Base-by-base conservation (phyloP, 2,797 vertebrate genomes). In the Psittacula derbiana region DNA sequence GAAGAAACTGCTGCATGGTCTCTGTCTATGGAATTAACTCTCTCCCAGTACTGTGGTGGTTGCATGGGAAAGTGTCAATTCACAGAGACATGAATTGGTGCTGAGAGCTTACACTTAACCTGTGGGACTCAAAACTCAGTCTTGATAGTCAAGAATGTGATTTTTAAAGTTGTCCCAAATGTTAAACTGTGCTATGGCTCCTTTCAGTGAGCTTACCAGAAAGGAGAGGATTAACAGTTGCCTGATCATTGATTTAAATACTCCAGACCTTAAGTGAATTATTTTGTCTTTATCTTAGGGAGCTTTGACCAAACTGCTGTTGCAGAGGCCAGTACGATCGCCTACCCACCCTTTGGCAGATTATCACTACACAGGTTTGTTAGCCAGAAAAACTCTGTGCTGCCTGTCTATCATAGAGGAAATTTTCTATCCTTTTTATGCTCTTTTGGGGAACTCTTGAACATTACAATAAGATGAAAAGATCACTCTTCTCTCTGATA, bases 351-450 rank as follows among this genome's bases (percentile, higher is more conserved):
- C 98, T 17, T 97, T 99, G 90, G 97, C 98, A 60, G 97, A 97
- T 88, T 99, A 99, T 96, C 99, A 99, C 98, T 99, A 99, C 98
- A 99, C 99, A 97, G 99, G 99, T 99, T 94, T 88, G 97, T 82
- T 86, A 80, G 73, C 43, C 11, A 25, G 19, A 41, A 31, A 25
- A 72, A 14, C 30, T 92, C 30, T 14, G 20, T 75, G 23, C 53
- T 85, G 28, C 28, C 72, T 78, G 13, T n/a, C 38, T 62, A 13
- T 49, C n/a, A 11, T 31, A 38, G 49, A 41, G 41, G 31, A 79
- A 4, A 55, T 47, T 70, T 67, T 65, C 28, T 31, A 3, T 62
- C 4, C 8, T 86, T 55, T 55, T 50, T 50, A 50, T 65, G 19
- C 33, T 65, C 23, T 88, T 89, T 79, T 43, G 44, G 49, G 31